Conservation (phyloP, 2,888 invertebrate species). For the Fragum fragum region DNA sequence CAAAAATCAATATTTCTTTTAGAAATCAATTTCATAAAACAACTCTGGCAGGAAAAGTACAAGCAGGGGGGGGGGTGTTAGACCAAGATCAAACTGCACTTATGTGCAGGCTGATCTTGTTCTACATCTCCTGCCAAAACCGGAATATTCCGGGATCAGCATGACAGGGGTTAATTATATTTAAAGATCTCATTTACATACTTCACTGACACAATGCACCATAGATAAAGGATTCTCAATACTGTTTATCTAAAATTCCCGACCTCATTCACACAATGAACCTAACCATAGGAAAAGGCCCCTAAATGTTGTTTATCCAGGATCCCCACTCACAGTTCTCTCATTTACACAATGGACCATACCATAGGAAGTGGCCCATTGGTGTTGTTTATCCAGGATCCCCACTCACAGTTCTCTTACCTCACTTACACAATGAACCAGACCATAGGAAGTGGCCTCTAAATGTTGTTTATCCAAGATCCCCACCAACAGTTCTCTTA, state of each 20-base stretch:
- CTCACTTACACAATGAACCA: slow-evolving; percentile 98
- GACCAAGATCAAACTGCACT: no score
- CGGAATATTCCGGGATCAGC: no score
- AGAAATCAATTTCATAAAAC: no score
- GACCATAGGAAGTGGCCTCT: slow-evolving; percentile 97
- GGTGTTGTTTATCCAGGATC: slow-evolving; percentile 98
- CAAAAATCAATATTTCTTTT: no score
- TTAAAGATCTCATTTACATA: no score
- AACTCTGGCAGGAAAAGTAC: no score
- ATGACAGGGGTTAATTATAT: no score
- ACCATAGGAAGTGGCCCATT: slow-evolving; percentile 97
- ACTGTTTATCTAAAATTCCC: slow-evolving; percentile 98
- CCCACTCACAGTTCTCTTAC: slow-evolving; percentile 94
- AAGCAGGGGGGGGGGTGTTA: no score
- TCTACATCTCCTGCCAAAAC: no score
- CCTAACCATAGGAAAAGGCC: slow-evolving; percentile 96
- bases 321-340: slow-evolving; percentile 96
- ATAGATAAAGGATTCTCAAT: slow-evolving; percentile 97
- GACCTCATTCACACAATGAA: slow-evolving; percentile 97
- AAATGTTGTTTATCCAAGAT: slow-evolving; percentile 98
- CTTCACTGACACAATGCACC: slow-evolving; percentile 98
- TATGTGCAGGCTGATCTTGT: no score
- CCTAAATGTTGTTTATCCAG: slow-evolving; percentile 99
- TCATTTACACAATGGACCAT: slow-evolving; percentile 98
- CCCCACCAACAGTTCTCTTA: slow-evolving; percentile 96